These are phyloP conservation scores for Sebastes steindachneri DNA, from an alignment of 2,797 vertebrate genomes.

Conservation along the genomic window DNA sequence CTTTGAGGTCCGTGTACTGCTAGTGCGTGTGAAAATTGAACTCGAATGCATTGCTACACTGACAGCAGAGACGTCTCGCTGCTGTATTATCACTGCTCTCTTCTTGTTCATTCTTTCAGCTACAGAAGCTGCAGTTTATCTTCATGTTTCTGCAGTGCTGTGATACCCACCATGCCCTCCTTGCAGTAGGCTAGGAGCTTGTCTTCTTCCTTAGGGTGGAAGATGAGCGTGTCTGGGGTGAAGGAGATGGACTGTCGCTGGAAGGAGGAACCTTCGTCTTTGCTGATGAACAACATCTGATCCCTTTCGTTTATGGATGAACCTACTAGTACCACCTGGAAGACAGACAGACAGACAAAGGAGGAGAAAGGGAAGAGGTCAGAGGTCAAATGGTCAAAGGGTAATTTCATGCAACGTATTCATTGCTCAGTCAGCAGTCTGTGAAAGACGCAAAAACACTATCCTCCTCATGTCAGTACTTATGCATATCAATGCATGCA, in stretches of 20 bases:
- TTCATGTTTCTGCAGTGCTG: not conserved
- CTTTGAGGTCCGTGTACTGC: conserved; percentile 22
- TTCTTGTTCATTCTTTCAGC: not conserved
- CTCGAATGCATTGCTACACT: conserved; percentile 15
- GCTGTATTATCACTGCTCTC: not conserved
- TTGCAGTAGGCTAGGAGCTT: conserved; percentile 93
- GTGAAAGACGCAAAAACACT: not conserved
- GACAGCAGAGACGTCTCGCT: not conserved
- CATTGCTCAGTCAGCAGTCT: conserved; percentile 19
- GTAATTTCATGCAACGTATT: not conserved
- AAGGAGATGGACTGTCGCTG: conserved; percentile 90
- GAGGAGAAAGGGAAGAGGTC: not conserved
- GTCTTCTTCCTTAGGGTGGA: conserved; percentile 95
- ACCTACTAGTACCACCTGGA: conserved; percentile 93
- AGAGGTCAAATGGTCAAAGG: conserved; percentile 3
- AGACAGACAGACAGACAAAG: not conserved
- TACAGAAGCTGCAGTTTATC: not conserved
- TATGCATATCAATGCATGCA: conserved; percentile 12
- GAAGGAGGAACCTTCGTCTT: conserved; percentile 93
- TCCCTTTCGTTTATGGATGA: conserved; percentile 91
- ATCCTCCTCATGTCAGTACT: conserved; percentile 15
- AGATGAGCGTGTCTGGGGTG: conserved; percentile 89
- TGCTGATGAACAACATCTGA: conserved; percentile 95
- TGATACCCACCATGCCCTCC: conserved; percentile 86
- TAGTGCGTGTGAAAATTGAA: not conserved